A percentile compares a stretch with the other conserved stretches of the same genome.
These are phyloP conservation scores for Erebia aethiops DNA, from an alignment of 2,888 invertebrate genomes.

Conservation along the genomic window DNA sequence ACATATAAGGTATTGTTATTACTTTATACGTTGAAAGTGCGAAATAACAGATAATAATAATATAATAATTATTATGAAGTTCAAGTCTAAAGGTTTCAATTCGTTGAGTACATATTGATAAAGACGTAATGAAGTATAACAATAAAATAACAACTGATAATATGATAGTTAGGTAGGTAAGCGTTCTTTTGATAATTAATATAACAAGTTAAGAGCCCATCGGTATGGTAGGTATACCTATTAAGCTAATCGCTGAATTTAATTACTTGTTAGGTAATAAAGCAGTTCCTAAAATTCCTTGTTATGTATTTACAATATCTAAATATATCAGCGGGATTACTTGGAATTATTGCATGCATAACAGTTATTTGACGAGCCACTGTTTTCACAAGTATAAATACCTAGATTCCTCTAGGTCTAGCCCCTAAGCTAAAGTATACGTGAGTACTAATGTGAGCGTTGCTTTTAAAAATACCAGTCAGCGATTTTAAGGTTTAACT, in stretches of 20 bases:
- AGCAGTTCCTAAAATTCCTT: background rate
- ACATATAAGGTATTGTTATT: background rate
- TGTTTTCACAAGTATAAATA: background rate
- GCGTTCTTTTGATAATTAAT: background rate
- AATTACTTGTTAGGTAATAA: background rate
- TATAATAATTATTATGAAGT: background rate
- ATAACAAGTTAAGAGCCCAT: too few species aligned
- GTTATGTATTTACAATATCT: background rate
- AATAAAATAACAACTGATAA: background rate
- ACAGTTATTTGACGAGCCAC: background rate
- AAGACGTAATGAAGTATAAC: background rate
- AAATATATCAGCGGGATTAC: too few species aligned
- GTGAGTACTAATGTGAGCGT: too few species aligned
- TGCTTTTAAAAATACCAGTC: background rate
- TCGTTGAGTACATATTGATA: background rate
- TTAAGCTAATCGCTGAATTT: background rate
- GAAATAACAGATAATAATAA: background rate
- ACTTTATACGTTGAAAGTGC: background rate
- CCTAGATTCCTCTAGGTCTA: too few species aligned
- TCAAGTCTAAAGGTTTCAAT: slow-evolving; percentile 12
- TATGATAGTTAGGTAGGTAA: background rate
- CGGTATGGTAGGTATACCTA: background rate
- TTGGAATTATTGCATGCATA: background rate
- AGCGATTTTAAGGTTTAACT: slow-evolving; percentile 1
- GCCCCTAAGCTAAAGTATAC: too few species aligned